These are phyloP conservation scores for Nymphicus hollandicus DNA, from an alignment of 2,113 vertebrate species.

Conservation along the genomic window DNA sequence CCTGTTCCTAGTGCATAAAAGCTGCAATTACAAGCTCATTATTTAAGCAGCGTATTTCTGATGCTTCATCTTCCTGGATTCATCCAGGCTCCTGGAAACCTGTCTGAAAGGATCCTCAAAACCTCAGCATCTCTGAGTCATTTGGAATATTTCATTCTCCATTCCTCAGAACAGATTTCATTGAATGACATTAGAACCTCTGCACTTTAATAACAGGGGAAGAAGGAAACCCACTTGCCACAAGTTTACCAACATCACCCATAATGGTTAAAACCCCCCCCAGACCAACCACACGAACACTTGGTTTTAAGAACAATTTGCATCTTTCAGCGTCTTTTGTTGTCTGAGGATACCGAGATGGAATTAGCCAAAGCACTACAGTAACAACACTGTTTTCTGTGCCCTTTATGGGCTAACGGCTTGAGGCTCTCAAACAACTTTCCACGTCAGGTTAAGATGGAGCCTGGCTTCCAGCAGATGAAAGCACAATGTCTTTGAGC, in stretches of 20 bases:
- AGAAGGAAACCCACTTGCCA: not conserved
- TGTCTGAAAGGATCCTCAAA: not conserved
- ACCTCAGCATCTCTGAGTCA: not conserved
- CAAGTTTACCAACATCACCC: not conserved
- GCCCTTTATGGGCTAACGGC: not conserved
- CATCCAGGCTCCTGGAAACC: not conserved
- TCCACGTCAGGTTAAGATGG: not conserved
- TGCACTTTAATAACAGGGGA: not conserved
- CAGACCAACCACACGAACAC: not conserved
- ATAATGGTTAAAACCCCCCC: not conserved
- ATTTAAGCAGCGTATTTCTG: not conserved
- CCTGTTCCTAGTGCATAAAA: not conserved
- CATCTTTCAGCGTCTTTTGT: not conserved
- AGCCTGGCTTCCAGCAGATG: not conserved
- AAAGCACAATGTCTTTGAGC: not conserved
- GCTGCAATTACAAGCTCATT: not conserved
- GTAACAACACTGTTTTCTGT: not conserved
- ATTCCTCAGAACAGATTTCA: not conserved
- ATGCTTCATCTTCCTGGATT: not conserved
- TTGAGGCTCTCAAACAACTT: not conserved
- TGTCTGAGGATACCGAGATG: accelerated
- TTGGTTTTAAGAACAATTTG: not conserved
- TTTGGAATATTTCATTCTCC: not conserved
- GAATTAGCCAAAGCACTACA: not conserved
- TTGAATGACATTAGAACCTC: not conserved